Evolutionary conservation across 1,140 invertebrate species (phyloP).

Genomic region (Drosophila virilis): DNA sequence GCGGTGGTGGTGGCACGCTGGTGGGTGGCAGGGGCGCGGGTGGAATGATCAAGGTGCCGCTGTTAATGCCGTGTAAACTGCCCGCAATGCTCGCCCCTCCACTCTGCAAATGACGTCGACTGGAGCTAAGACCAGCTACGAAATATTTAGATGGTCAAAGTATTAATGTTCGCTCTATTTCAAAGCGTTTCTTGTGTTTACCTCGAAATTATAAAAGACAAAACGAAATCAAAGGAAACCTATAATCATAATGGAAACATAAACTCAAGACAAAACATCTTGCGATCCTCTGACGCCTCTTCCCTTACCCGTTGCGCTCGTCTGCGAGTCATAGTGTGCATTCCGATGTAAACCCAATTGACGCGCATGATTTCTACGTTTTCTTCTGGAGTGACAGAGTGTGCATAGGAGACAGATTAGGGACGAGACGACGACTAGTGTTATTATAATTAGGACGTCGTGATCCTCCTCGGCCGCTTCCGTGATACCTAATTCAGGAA

Average conservation of each 20-base stretch:
- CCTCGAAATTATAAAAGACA: slow-evolving; percentile 40
- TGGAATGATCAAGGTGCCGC: slow-evolving; percentile 78
- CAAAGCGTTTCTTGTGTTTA: slow-evolving; percentile 14
- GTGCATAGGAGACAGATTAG: slow-evolving; percentile 85
- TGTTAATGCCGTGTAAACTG: slow-evolving; percentile 83
- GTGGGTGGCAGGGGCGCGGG: slow-evolving; percentile 81
- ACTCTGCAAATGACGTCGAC: slow-evolving; percentile 82
- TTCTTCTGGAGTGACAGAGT: slow-evolving; percentile 85
- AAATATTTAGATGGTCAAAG: neutral
- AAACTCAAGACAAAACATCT: neutral
- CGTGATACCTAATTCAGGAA: slow-evolving; percentile 80
- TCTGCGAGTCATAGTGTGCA: slow-evolving; percentile 84
- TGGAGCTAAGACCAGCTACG: slow-evolving; percentile 78
- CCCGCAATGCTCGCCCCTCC: slow-evolving; percentile 83
- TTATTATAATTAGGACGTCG: slow-evolving; percentile 85
- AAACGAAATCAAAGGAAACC: slow-evolving; percentile 66
- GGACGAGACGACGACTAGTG: slow-evolving; percentile 85
- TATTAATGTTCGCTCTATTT: neutral
- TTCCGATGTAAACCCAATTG: slow-evolving; percentile 84
- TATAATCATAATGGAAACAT: slow-evolving; percentile 23
- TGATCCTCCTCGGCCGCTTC: slow-evolving; percentile 85
- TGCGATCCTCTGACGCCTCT: neutral
- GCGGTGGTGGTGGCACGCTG: slow-evolving; percentile 80
- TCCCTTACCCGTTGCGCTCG: slow-evolving; percentile 80
- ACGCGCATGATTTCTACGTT: slow-evolving; percentile 81